Base-by-base conservation (phyloP, 2,797 vertebrate species). In the Crocidura indochinensis region DNA sequence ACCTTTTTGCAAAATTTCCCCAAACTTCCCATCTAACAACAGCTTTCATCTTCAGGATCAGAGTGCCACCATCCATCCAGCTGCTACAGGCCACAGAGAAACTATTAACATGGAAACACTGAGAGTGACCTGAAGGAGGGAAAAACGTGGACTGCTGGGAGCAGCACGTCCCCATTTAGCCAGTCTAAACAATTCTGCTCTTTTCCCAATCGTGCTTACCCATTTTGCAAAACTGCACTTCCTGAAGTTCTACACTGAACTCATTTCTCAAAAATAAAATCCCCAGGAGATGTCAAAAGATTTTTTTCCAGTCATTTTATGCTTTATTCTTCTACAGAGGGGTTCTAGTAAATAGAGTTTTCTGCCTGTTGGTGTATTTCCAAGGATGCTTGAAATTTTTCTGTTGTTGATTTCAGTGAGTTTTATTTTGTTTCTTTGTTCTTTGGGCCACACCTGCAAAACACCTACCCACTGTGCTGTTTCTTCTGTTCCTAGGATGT, bases 141-240 rank as follows among this genome's bases (percentile, higher is more conserved):
- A 24, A 20, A 71, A 14, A 9, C 0, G 27, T 38, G 26, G 2
- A 0, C 15, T 8, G 0, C 14, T 15, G 0, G 46, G 38, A 20
- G 20, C 0, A 11, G 14, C 22, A 10, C 22, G 14, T 22, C n/a
- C 22, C 64, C 10, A 1, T 10, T 11, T 27, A 17, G 8, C 44
- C 31, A 14, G 72, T 53, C 64, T n/a, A 27, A 51, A 29, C 64
- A 74, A 10, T 20, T 80, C 80, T 62, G 46, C 80, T 69, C 81
- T 53, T 51, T 19, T 8, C 78, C 69, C 71, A 64, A 19, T 2
- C 44, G 24, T 6, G 19, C 31, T 62, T 64, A n/a, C 27, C 38
- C 15, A 47, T 53, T 49, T 49, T 29, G n/a, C 60, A 22, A 27
- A 24, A 5, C 22, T n/a, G 20, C 6, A 2, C 27, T 22, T 47